Evolutionary conservation across 2,113 vertebrate species (phyloP).

Genomic region (Gymnocephalus cernua): DNA sequence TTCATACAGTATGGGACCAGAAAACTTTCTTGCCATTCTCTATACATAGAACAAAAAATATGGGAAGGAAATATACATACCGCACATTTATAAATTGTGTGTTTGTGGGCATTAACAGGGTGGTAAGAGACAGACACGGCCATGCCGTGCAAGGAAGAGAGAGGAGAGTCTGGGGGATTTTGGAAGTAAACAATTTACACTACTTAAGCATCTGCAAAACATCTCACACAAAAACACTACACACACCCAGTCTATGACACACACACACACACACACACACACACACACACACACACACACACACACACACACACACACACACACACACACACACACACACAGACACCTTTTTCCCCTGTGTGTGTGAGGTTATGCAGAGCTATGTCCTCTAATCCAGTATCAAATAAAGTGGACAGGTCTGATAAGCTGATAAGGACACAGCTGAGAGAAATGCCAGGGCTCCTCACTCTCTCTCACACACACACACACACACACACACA

Average conservation of each 20-base stretch:
- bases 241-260: background rate
- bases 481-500: too few species aligned
- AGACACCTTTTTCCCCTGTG: background rate
- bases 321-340: background rate
- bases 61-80: background rate
- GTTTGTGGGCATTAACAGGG: background rate
- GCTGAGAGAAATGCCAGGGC: conserved; percentile 61
- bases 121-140: conserved; percentile 23
- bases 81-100: background rate
- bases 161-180: background rate
- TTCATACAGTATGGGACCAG: conserved; percentile 12
- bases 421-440: conserved; percentile 62
- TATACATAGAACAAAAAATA: background rate
- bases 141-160: conserved; percentile 22
- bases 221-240: conserved; percentile 3
- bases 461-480: too few species aligned
- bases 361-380: conserved; percentile 41
- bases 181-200: conserved; percentile 37
- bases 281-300: background rate
- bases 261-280: background rate
- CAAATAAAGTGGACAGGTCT: conserved; percentile 60
- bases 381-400: conserved; percentile 43
- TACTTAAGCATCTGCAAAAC: conserved; percentile 20
- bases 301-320: background rate
- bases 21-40: background rate